Evolutionary conservation across 2,797 vertebrate species (phyloP).

Genomic region (Tapera naevia): DNA sequence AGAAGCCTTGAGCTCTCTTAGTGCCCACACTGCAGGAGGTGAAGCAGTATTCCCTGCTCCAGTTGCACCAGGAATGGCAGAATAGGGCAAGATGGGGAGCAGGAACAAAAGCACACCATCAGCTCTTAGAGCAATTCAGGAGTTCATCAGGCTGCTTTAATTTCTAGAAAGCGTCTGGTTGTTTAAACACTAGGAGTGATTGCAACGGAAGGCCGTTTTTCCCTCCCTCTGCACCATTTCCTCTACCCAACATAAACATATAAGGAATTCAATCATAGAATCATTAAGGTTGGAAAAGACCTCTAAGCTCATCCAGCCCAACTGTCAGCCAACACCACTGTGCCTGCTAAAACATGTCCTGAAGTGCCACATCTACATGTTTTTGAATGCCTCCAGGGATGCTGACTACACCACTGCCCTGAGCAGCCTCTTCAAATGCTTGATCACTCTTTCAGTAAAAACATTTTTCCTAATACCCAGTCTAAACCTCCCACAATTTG

Average conservation of each 20-base stretch:
- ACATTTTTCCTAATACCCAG: no score
- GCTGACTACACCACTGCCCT: no score
- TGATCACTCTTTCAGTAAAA: no score
- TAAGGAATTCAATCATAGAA: background rate
- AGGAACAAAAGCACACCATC: background rate
- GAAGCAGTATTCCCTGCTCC: accelerated
- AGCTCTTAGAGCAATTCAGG: background rate
- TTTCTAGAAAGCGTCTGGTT: background rate
- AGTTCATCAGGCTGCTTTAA: background rate
- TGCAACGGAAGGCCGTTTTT: background rate
- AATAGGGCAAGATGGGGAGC: background rate
- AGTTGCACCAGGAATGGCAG: background rate
- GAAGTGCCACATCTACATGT: no score
- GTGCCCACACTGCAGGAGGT: background rate
- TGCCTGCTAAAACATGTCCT: no score
- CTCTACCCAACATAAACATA: background rate
- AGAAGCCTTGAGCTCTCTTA: background rate
- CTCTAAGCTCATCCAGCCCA: no score
- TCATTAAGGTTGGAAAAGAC: no score
- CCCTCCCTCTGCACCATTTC: background rate
- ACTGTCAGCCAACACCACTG: no score
- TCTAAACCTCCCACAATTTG: no score
- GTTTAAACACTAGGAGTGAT: background rate
- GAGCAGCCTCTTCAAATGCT: no score
- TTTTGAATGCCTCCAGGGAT: no score